Conservation (phyloP, 1,140 invertebrate species). For the Penaeus chinensis region DNA sequence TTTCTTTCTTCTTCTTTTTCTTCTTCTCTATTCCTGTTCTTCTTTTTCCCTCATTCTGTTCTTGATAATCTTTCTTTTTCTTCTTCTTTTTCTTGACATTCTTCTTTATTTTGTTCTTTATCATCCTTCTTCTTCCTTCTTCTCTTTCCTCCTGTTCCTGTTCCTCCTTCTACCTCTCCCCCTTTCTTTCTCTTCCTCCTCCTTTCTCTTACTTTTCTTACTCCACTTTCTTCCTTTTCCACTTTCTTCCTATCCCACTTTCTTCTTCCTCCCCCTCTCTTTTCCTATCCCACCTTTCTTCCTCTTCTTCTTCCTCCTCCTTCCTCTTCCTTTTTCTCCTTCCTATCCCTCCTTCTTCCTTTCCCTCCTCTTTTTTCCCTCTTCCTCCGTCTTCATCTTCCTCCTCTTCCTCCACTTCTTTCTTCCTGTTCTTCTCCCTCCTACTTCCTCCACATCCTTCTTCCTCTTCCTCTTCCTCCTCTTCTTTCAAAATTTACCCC, state of each 20-base stretch:
- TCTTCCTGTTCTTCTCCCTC: not conserved
- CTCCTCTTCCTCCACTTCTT: not conserved
- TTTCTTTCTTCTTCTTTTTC: not conserved
- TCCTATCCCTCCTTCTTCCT: not conserved
- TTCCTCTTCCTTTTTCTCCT: not conserved
- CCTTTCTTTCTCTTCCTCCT: not conserved
- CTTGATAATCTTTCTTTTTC: not conserved
- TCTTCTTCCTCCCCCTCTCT: not conserved
- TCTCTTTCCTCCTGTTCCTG: not conserved
- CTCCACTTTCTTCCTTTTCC: not conserved
- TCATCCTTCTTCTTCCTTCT: no score
- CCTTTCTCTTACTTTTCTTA: not conserved
- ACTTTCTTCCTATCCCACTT: not conserved
- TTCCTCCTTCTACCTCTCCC: not conserved
- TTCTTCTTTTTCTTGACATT: not conserved
- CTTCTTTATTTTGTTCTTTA: no score
- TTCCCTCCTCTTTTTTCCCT: not conserved
- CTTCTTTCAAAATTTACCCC: no score
- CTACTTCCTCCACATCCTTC: not conserved
- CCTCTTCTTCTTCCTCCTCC: not conserved
- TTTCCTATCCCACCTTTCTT: not conserved
- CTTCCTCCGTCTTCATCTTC: not conserved
- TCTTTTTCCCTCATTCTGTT: not conserved
- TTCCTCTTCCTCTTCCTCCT: no score
- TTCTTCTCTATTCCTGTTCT: not conserved